These are phyloP conservation scores for Amia ocellicauda DNA, from an alignment of 2,113 vertebrate species.

Conservation along the genomic window DNA sequence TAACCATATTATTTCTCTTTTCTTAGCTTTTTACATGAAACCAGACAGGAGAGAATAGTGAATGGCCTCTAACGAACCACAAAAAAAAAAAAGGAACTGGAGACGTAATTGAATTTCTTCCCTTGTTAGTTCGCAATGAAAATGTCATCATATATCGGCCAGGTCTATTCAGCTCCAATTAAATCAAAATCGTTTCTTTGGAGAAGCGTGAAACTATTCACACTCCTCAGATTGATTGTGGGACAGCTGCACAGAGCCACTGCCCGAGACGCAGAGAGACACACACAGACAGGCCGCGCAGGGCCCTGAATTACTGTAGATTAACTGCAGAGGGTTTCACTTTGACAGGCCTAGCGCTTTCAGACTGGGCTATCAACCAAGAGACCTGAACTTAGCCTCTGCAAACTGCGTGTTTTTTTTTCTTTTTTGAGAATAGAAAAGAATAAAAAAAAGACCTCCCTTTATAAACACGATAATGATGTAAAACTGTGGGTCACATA, in stretches of 20 bases:
- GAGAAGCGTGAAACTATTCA: constrained; percentile 1
- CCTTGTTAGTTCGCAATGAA: constrained; percentile 14
- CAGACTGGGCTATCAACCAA: background rate
- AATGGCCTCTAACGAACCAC: background rate
- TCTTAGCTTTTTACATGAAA: background rate
- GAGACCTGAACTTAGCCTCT: background rate
- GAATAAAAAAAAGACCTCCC: background rate
- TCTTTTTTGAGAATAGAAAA: too few relatives aligned
- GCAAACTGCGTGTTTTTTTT: background rate
- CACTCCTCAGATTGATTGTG: constrained; percentile 5
- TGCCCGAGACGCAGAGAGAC: background rate
- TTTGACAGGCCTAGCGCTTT: background rate
- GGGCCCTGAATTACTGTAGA: background rate
- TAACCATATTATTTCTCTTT: background rate
- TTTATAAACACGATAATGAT: constrained; percentile 3
- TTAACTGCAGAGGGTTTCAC: constrained; percentile 2
- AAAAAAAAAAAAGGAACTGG: background rate
- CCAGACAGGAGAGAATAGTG: background rate
- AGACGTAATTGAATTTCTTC: constrained; percentile 11
- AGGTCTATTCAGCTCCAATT: constrained; percentile 12
- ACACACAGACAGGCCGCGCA: background rate
- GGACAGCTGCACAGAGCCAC: constrained; percentile 1
- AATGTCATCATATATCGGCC: constrained; percentile 13
- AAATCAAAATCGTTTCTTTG: constrained; percentile 9
- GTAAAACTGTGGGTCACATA: background rate